phyloP scores from a whole-genome alignment of 2,888 invertebrate species.

The Nysson spinosus region DNA sequence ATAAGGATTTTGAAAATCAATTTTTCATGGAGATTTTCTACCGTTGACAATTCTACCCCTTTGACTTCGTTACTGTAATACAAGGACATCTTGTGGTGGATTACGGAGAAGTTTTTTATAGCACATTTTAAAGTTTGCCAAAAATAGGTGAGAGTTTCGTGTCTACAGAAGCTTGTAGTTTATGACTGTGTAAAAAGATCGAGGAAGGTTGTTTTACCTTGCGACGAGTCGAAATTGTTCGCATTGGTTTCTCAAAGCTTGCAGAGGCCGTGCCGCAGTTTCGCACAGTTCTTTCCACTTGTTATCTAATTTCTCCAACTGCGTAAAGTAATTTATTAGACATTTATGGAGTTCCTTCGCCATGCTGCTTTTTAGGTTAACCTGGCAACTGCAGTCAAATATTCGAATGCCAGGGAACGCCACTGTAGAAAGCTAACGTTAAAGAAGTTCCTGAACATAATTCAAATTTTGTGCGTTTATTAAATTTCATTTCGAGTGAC shows the following conservation, averaged over 20 bases:
- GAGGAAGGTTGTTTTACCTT: conserved; percentile 40
- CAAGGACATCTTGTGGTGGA: conserved; percentile 33
- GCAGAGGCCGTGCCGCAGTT: conserved; percentile 40
- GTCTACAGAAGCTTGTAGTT: conserved; percentile 3
- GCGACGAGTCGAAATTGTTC: conserved; percentile 64
- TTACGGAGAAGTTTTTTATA: neutral
- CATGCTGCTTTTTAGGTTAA: too few relatives aligned
- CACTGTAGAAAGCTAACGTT: too few relatives aligned
- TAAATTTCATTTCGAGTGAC: too few relatives aligned
- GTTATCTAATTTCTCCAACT: conserved; percentile 52
- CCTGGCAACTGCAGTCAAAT: too few relatives aligned
- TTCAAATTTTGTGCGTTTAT: too few relatives aligned
- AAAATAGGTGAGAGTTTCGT: neutral
- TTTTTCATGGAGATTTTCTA: conserved; percentile 56
- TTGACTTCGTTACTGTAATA: conserved; percentile 60
- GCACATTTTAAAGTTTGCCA: neutral
- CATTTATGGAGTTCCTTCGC: conserved; percentile 60
- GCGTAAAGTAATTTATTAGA: conserved; percentile 61
- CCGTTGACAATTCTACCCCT: conserved; percentile 58
- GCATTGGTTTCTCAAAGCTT: conserved; percentile 60
- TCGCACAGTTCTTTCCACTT: conserved; percentile 57
- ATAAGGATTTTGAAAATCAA: conserved; percentile 67
- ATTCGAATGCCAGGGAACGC: too few relatives aligned
- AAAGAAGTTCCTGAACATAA: too few relatives aligned
- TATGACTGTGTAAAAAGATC: neutral